Base-by-base conservation (phyloP, 2,888 invertebrate species). In the Stenodema calcarata region DNA sequence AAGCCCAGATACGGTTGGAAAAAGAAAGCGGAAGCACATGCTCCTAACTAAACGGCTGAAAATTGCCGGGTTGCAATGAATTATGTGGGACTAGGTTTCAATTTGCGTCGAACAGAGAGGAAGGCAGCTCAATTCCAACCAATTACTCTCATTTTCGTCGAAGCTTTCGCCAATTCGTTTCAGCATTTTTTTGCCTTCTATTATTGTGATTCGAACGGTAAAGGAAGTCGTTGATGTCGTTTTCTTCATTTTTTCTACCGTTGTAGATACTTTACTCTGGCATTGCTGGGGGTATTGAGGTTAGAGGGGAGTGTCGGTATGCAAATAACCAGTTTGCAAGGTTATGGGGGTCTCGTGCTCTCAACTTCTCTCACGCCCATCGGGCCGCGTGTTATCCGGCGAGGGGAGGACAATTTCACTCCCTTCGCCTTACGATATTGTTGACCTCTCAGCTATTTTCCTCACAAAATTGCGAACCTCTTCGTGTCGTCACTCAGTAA, bases 311-410 rank as follows among this genome's bases (percentile, higher is more conserved):
- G 35, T 7, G 30, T 62, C 69, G 82, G 82, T 84, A 84, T 84
- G 84, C 75, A 84, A 84, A 84, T 84, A 75, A 84, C 84, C 23
- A 42, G 84, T 73, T 62, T 27, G 75, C 54, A 84, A 84, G 44
- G 84, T 84, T 84, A 41, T 69, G 69, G 35, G 69, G 69, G 28
- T 69, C 82, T 84, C 84, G 84, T 84, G 84, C 73, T 62, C 9
- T 18, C 28, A 50, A 78, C 12, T 16, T 9, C 44, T 16, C 75
- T 78, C 78, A 78, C 78, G 78, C 78, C 42, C 42, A 44, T 23
- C 44, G 16, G 14, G 9, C 78, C 41, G 78, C 78, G 78, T 78
- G 78, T 28, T 62, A 62, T 62, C 62, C 62, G 18, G 62, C 9
- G 11, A 18, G 7, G n/a, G 7, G 23, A 18, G 62, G 23, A 62